phyloP scores from a whole-genome alignment of 2,888 invertebrate genomes.

The Pediacus dermestoides region DNA sequence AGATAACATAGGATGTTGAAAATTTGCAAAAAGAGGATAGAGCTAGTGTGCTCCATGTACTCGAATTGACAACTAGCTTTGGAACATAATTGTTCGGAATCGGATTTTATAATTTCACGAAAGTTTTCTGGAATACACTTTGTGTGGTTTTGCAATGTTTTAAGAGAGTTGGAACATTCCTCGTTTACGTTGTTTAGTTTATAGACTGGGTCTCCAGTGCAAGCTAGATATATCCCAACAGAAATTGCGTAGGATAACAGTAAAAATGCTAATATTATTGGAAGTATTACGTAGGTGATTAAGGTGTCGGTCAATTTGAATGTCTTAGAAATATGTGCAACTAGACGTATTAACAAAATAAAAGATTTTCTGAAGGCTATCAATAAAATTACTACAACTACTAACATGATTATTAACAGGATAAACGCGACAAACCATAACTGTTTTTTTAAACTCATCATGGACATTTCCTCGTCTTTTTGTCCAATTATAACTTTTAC shows the following conservation, averaged over 20 bases:
- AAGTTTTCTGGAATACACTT: not conserved
- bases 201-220: not conserved
- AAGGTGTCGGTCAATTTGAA: not conserved
- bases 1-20: not conserved
- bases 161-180: not conserved
- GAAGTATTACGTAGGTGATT: not conserved
- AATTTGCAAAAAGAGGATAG: not conserved
- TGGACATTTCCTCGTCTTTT: not conserved
- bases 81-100: not conserved
- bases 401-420: not conserved
- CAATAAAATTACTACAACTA: not conserved
- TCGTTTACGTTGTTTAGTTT: not conserved
- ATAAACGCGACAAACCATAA: not conserved
- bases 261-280: not conserved
- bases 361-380: not conserved
- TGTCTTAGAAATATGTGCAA: not conserved
- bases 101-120: not conserved
- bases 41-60: not conserved
- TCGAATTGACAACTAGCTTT: not conserved
- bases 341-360: not conserved
- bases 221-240: not conserved
- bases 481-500: no score
- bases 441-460: not conserved
- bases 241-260: not conserved
- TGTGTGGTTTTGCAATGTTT: not conserved